Conservation (phyloP, 1,140 invertebrate species). For the Yoshiicerus persimilis region DNA sequence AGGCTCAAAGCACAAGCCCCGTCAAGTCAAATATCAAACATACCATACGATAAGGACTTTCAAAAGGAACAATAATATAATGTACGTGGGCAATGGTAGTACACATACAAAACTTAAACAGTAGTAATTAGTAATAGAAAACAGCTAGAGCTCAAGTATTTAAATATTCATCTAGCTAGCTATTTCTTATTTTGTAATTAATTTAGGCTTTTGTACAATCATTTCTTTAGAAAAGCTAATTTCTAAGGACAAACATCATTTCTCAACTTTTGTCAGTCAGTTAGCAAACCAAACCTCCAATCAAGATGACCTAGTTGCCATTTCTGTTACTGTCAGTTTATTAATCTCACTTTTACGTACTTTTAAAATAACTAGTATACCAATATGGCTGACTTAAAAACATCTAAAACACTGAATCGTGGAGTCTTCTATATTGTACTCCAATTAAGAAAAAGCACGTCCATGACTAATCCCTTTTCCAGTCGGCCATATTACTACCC, state of each 20-base stretch:
- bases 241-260: not conserved
- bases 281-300: too few relatives aligned
- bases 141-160: not conserved
- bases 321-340: not conserved
- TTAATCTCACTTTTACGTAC: not conserved
- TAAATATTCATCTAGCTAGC: not conserved
- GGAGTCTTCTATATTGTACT: too few relatives aligned
- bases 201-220: not conserved
- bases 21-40: conserved; percentile 2
- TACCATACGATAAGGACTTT: not conserved
- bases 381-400: too few relatives aligned
- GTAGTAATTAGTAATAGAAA: not conserved
- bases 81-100: not conserved
- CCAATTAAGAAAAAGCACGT: too few relatives aligned
- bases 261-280: not conserved
- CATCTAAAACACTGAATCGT: too few relatives aligned
- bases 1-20: conserved; percentile 19
- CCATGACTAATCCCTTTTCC: too few relatives aligned
- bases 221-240: not conserved
- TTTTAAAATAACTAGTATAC: too few relatives aligned
- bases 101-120: not conserved
- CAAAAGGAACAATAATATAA: not conserved
- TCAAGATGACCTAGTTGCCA: too few relatives aligned
- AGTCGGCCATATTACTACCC: too few relatives aligned
- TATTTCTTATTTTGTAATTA: not conserved